phyloP scores from a whole-genome alignment of 2,888 invertebrate genomes.

The Lypha dubia region DNA sequence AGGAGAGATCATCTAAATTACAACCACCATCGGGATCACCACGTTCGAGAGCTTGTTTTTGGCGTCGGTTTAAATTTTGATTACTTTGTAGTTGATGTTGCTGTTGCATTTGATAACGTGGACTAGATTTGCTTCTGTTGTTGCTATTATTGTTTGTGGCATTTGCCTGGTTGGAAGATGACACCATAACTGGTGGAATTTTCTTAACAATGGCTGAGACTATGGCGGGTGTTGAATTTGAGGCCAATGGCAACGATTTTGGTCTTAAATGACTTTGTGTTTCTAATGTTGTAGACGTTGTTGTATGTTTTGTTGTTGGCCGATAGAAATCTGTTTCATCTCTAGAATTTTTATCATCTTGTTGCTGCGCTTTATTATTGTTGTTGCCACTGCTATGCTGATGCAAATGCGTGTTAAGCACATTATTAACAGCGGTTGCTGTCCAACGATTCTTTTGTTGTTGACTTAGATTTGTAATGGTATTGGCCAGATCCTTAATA shows the following conservation, averaged over 20 bases:
- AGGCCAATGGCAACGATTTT: conserved; percentile 83
- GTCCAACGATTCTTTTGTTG: conserved; percentile 84
- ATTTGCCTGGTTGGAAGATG: conserved; percentile 73
- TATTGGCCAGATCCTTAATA: conserved; percentile 92
- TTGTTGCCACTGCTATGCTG: conserved; percentile 71
- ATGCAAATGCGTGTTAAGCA: conserved; percentile 80
- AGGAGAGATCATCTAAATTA: conserved; percentile 85
- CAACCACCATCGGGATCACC: conserved; percentile 92
- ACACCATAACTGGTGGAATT: conserved; percentile 81
- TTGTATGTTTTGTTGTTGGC: conserved; percentile 69
- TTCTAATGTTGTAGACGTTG: conserved; percentile 60
- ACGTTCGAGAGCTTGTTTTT: conserved; percentile 85
- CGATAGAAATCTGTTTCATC: conserved; percentile 83
- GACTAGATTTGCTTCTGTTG: conserved; percentile 69
- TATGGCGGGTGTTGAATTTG: conserved; percentile 83
- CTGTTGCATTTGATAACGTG: conserved; percentile 79
- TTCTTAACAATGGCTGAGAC: conserved; percentile 84
- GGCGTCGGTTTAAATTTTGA: conserved; percentile 76
- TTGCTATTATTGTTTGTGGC: conserved; percentile 67
- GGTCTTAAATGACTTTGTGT: conserved; percentile 78
- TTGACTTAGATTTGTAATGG: conserved; percentile 88
- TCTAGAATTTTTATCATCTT: conserved; percentile 80
- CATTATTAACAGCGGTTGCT: conserved; percentile 83
- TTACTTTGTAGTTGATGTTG: conserved; percentile 77
- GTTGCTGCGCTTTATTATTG: conserved; percentile 56